phyloP scores from a whole-genome alignment of 2,888 invertebrate species.

The Melanophora roralis region DNA sequence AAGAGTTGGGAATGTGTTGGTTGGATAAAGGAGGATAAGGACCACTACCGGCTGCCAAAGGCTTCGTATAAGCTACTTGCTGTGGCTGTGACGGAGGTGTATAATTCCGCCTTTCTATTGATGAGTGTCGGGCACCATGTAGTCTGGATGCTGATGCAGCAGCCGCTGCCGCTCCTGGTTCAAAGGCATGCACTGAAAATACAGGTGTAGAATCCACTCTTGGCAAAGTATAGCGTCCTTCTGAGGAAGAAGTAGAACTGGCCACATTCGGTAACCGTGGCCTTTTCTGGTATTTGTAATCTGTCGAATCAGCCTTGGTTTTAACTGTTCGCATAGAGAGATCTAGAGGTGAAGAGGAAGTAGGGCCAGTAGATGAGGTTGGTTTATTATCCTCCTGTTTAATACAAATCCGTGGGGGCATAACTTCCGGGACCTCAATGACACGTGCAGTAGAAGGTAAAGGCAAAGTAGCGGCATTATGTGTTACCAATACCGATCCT shows the following conservation, averaged over 20 bases:
- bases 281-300: slow-evolving; percentile 73
- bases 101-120: slow-evolving; percentile 45
- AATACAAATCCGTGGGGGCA: slow-evolving; percentile 42
- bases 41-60: not conserved
- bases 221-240: slow-evolving; percentile 78
- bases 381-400: slow-evolving; percentile 50
- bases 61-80: slow-evolving; percentile 9
- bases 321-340: slow-evolving; percentile 92
- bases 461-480: slow-evolving; percentile 3
- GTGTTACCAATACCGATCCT: slow-evolving; percentile 26
- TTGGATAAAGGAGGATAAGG: slow-evolving; percentile 31
- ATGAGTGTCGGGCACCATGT: slow-evolving; percentile 34
- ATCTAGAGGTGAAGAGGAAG: slow-evolving; percentile 84
- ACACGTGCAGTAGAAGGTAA: slow-evolving; percentile 33
- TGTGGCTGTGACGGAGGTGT: slow-evolving; percentile 48
- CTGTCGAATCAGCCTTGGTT: slow-evolving; percentile 92
- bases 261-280: slow-evolving; percentile 30
- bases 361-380: slow-evolving; percentile 30
- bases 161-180: slow-evolving; percentile 45
- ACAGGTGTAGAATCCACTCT: slow-evolving; percentile 89
- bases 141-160: not conserved
- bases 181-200: slow-evolving; percentile 77
- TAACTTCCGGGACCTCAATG: slow-evolving; percentile 35
- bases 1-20: slow-evolving; percentile 32
- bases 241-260: slow-evolving; percentile 26